Evolutionary conservation across 2,888 invertebrate species (phyloP), one percentile per base, ranked within the genome.

Genomic region (Pardosa pseudoannulata): DNA sequence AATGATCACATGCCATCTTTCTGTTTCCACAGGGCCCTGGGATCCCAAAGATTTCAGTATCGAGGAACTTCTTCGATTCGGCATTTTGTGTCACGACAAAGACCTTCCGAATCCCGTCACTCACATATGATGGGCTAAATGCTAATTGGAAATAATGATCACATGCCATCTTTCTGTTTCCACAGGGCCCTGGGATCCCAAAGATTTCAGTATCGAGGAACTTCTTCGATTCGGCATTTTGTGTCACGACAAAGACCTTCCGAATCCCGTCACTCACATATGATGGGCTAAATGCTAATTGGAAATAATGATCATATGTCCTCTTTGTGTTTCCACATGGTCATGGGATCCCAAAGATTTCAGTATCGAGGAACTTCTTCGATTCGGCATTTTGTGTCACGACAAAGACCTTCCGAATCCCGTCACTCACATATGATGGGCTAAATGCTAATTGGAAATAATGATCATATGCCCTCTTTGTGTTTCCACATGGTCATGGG

Each of bases 1-100:
- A n/a, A n/a, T n/a, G n/a, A n/a, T n/a, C n/a, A n/a, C n/a, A n/a
- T n/a, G n/a, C n/a, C n/a, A n/a, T n/a, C n/a, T n/a, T n/a, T n/a
- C n/a, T n/a, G n/a, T n/a, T n/a, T n/a, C n/a, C n/a, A 23, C 29
- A 83, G 83, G 83, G 7, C 28, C 39, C 1, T 83, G 83, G 83
- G 67, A 73, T 16, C 67, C 83, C 1, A 29, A 67, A 1, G 11
- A 7, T 3, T 36, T 31, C 0, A 19, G 9, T 2, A 41, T 67
- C 29, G 78, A 83, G n/a, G 64, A 71, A 19, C 7, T 78, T 19
- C 23, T 78, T 2, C 50, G 72, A 11, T 83, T 78, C 19, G 83
- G 83, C n/a, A 23, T 83, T 0, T 13, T 83, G 0, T 83, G 83
- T 39, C 41, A 72, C n/a, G 83, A 83, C 11, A 72, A 78, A 11